Evolutionary conservation across 1,140 invertebrate species (phyloP), one percentile per base, ranked within the genome.

Genomic region (Ericerus pela): DNA sequence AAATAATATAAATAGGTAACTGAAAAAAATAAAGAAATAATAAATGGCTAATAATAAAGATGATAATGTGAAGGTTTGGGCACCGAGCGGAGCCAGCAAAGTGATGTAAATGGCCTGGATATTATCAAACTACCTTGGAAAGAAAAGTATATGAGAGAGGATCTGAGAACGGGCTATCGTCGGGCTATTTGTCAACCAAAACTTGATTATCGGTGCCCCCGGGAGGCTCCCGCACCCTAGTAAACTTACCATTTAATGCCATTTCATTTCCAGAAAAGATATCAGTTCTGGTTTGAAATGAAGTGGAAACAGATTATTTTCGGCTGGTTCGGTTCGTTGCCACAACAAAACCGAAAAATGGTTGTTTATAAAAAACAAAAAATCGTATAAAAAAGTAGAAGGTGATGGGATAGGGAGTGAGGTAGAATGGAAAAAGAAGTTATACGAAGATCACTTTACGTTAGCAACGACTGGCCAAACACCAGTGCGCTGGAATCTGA

Each of bases 261-360:
- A 47, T 47, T 47, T 47, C 22, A 47, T 47, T 47, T 47, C n/a
- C n/a, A 24, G 41, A 47, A 47, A 5, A 47, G 41, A 47, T 47
- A 47, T 47, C 41, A 47, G 41, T 47, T 47, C 41, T 47, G 22
- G 26, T 47, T 47, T 18, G 41, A 47, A 47, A 47, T 47, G 41
- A 47, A 47, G 41, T 47, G 41, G 41, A 47, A 47, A 47, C 41
- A 24, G 41, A 47, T 47, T 47, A 47, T 47, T 47, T 47, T 47
- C 41, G 41, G 41, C 41, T 24, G 41, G 41, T 47, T 24, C 41
- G 41, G 41, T 47, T n/a, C n/a, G n/a, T n/a, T 47, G 20, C 18
- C 18, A 22, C 18, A 22, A 16, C 41, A 5, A 2, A 3, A 47
- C 41, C 18, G 30, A 33, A 33, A 33, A 41, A 47, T 24, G 41